phyloP scores from a whole-genome alignment of 2,113 vertebrate species.

The Ceratotherium simum region DNA sequence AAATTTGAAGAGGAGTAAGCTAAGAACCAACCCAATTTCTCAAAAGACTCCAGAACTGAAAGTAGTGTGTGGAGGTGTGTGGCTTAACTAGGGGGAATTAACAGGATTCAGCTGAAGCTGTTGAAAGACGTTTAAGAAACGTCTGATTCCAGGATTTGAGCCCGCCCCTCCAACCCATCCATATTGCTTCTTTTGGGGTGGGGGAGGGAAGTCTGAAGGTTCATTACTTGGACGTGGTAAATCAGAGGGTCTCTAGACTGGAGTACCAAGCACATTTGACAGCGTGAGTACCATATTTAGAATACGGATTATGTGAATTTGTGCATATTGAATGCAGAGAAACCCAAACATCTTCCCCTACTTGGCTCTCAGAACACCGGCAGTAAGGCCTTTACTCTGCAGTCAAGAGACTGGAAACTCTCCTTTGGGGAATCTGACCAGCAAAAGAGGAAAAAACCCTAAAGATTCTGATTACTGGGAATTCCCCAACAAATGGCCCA shows the following conservation, averaged over 20 bases:
- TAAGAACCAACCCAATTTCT: slow-evolving; percentile 17
- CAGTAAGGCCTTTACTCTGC: neutral
- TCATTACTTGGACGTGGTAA: neutral
- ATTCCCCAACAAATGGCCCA: slow-evolving; percentile 34
- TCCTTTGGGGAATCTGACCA: neutral
- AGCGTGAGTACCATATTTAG: neutral
- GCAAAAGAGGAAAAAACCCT: slow-evolving; percentile 33
- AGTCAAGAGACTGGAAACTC: slow-evolving; percentile 4
- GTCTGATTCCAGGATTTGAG: neutral
- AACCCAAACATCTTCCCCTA: neutral
- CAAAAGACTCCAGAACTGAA: neutral
- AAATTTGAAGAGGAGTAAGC: neutral
- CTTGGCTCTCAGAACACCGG: neutral
- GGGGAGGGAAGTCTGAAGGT: neutral
- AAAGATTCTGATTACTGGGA: slow-evolving; percentile 13
- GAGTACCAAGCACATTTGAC: neutral
- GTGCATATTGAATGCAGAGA: neutral
- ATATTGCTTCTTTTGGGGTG: neutral
- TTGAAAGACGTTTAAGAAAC: neutral
- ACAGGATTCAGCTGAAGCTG: neutral
- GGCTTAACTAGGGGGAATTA: neutral
- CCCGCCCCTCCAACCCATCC: neutral
- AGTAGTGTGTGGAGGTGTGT: neutral
- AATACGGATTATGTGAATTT: neutral
- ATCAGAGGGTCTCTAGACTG: neutral